Evolutionary conservation across 2,888 invertebrate genomes (phyloP), one percentile per base, ranked within the genome.

Genomic region (Meteorus cinctellus): DNA sequence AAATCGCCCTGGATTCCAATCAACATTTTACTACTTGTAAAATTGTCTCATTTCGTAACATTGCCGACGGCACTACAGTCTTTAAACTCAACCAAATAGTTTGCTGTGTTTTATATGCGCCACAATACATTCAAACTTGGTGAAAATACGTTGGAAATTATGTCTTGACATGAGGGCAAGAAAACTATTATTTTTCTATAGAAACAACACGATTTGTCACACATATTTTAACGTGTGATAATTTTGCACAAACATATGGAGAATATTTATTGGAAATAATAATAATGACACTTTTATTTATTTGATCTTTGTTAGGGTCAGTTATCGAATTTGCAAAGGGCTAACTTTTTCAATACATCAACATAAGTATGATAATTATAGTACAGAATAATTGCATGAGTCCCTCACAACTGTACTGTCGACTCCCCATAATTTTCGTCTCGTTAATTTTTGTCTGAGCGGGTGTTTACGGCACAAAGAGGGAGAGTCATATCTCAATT

Each of bases 1-100:
- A 83, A 84, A 86, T 86, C 83, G 81, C 78, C 55, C 81, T 77
- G 83, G 82, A 85, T 86, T 86, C 85, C 85, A 87, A 86, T 87
- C 87, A 86, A 85, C 85, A 84, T 86, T 87, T 87, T 86, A 87
- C 85, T 85, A 85, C 82, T 85, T 86, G 84, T 86, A 87, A 86
- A 86, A 86, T 82, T 84, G 81, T 78, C 82, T 84, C 82, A 84
- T 87, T 86, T 85, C 84, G 83, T 82, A 86, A 84, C 84, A 82
- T 83, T 84, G 82, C 84, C 82, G 78, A 80, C 80, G 78, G 77
- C 80, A 79, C 75, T 78, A 77, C 70, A 78, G 82, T 81, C 80
- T 84, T 86, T 86, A 84, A 85, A 83, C 82, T 83, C 80, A 73
- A 72, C 80, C 77, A 81, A 84, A 86, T 41, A 31, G 82, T 82